Conservation (phyloP, 2,888 invertebrate species). For the Campopleginae sp. region DNA sequence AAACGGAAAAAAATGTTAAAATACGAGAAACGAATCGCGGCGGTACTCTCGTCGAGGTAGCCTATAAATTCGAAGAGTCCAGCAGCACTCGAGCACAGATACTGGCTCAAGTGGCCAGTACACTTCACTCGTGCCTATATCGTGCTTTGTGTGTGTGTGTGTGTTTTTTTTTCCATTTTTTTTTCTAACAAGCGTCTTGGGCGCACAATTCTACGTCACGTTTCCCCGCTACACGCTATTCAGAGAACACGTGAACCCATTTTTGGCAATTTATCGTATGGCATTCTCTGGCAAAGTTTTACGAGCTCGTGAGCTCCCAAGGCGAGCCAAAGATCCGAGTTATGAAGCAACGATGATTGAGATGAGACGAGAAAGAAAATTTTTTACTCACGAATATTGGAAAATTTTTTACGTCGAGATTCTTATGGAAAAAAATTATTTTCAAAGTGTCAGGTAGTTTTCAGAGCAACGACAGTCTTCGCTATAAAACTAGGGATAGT, state of each 20-base stretch:
- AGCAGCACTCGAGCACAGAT: slow-evolving; percentile 67
- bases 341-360: slow-evolving; percentile 41
- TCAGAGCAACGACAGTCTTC: background rate
- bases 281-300: slow-evolving; percentile 36
- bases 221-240: slow-evolving; percentile 10
- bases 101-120: slow-evolving; percentile 75
- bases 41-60: slow-evolving; percentile 69
- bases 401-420: background rate
- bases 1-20: no score
- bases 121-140: slow-evolving; percentile 79
- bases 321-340: background rate
- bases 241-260: slow-evolving; percentile 7
- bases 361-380: slow-evolving; percentile 12
- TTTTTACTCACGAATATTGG: background rate
- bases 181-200: slow-evolving; percentile 16
- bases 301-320: background rate
- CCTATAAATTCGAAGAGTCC: slow-evolving; percentile 77
- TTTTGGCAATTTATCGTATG: slow-evolving; percentile 59
- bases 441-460: background rate
- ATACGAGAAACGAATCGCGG: slow-evolving; percentile 63
- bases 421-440: no score
- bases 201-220: background rate
- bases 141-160: slow-evolving; percentile 63
- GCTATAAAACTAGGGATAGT: background rate
- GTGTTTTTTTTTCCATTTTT: slow-evolving; percentile 31